A percentile compares a stretch with the other conserved stretches of the same genome.
phyloP scores from a whole-genome alignment of 2,797 vertebrate genomes.

The Hephaestus fuliginosus region DNA sequence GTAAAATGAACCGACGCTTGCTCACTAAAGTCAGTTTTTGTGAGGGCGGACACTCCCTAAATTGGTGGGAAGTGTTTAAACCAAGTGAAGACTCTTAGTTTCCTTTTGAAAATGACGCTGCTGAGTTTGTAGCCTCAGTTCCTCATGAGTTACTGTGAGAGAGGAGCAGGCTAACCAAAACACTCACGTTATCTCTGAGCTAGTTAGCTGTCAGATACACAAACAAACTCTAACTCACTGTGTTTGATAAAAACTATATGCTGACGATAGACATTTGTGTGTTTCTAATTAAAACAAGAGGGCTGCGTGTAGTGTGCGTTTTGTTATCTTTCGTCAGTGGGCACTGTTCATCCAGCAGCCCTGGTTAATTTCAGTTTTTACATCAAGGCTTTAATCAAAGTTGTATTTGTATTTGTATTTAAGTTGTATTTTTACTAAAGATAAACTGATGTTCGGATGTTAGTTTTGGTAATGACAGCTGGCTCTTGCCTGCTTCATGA shows the following conservation, averaged over 20 bases:
- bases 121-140: not conserved
- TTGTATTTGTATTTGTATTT: too few species aligned
- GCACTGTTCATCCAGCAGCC: not conserved
- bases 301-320: not conserved
- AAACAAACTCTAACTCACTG: not conserved
- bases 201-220: conserved; percentile 27
- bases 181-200: conserved; percentile 12
- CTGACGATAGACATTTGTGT: not conserved
- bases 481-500: not conserved
- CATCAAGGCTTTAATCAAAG: not conserved
- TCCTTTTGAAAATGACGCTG: not conserved
- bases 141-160: conserved; percentile 18
- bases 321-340: not conserved
- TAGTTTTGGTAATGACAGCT: not conserved
- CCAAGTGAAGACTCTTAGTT: accelerated
- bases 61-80: not conserved
- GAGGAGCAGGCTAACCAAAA: conserved; percentile 40
- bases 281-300: not conserved
- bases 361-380: not conserved
- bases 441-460: not conserved
- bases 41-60: too few species aligned
- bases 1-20: not conserved
- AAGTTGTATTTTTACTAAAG: not conserved
- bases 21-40: not conserved
- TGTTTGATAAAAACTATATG: not conserved